Evolutionary conservation across 2,888 invertebrate genomes (phyloP).

Genomic region (Drosophila mercatorum): DNA sequence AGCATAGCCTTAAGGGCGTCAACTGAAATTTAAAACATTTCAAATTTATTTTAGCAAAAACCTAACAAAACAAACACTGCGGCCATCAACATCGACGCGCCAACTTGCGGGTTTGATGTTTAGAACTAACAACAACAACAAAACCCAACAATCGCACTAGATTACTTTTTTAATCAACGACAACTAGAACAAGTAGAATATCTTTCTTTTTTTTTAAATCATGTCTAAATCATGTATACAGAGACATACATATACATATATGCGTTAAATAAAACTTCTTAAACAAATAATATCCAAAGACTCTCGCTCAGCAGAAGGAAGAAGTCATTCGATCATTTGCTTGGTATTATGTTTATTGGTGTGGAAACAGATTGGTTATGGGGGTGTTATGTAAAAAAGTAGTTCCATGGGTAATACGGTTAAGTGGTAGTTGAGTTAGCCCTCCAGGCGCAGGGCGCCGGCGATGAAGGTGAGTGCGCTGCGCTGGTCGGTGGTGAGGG

Average conservation of each 20-base stretch:
- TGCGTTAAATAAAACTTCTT: slow-evolving; percentile 40
- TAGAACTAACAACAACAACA: slow-evolving; percentile 3
- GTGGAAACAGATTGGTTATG: slow-evolving; percentile 17
- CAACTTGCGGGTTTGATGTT: slow-evolving; percentile 17
- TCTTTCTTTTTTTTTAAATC: slow-evolving; percentile 9
- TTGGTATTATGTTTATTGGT: neutral
- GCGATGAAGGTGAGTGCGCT: slow-evolving; percentile 51
- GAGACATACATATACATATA: slow-evolving; percentile 20
- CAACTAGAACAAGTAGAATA: slow-evolving; percentile 43
- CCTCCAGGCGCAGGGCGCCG: slow-evolving; percentile 53
- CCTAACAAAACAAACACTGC: slow-evolving; percentile 5
- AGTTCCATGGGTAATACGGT: neutral
- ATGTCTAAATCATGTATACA: slow-evolving; percentile 19
- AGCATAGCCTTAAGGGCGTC: neutral
- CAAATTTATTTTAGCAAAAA: slow-evolving; percentile 33
- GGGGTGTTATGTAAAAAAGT: neutral
- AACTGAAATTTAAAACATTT: neutral
- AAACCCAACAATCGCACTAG: slow-evolving; percentile 16
- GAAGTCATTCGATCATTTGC: neutral
- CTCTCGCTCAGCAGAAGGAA: too few relatives aligned
- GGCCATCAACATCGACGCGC: slow-evolving; percentile 14
- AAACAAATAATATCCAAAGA: too few relatives aligned
- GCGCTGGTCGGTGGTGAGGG: slow-evolving; percentile 45
- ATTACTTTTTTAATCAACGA: slow-evolving; percentile 16
- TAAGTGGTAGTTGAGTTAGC: slow-evolving; percentile 20